phyloP scores from a whole-genome alignment of 2,797 vertebrate genomes.

The Schizothorax lantsangensis region DNA sequence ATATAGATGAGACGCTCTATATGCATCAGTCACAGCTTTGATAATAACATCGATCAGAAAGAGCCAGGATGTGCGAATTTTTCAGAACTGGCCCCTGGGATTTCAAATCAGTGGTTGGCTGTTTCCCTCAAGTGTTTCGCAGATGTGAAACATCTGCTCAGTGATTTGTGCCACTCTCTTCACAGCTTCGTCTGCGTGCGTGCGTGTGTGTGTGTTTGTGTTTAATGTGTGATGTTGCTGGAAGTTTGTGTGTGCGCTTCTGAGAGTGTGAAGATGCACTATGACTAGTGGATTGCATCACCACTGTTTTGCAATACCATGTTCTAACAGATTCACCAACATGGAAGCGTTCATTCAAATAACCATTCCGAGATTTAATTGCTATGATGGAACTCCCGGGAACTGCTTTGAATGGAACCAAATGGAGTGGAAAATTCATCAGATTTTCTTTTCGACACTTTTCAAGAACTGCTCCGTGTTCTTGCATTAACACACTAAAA shows the following conservation, averaged over 20 bases:
- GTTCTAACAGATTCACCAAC: not conserved
- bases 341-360: not conserved
- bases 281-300: constrained; percentile 49
- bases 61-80: not conserved
- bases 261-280: constrained; percentile 11
- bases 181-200: not conserved
- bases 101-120: constrained; percentile 39
- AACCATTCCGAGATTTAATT: not conserved
- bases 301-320: constrained; percentile 37
- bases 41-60: constrained; percentile 20
- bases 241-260: constrained; percentile 19
- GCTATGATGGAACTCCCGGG: not conserved
- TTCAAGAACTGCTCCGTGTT: not conserved
- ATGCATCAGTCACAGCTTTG: not conserved
- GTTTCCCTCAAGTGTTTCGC: constrained; percentile 43
- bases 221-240: not conserved
- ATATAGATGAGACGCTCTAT: not conserved
- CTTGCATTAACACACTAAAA: not conserved
- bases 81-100: constrained; percentile 20
- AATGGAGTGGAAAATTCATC: not conserved
- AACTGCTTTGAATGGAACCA: not conserved
- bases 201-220: constrained; percentile 10
- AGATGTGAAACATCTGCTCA: constrained; percentile 59
- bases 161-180: constrained; percentile 42
- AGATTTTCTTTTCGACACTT: not conserved